Percentiles rank a stretch among this genome's conserved stretches.
Evolutionary conservation across 2,113 vertebrate genomes (phyloP).

Genomic region (Lipotes vexillifer): DNA sequence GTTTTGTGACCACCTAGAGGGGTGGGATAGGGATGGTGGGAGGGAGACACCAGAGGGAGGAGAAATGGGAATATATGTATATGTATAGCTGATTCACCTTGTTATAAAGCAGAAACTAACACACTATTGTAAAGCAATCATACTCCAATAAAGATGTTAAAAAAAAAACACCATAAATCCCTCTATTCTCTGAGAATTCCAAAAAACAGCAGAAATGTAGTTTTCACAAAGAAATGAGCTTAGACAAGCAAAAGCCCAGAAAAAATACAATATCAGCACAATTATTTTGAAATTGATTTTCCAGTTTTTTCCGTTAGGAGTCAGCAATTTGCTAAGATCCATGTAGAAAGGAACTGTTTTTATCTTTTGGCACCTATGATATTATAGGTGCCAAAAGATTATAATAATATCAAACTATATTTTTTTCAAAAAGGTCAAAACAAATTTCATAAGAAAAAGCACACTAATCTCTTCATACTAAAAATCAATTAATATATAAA

Average conservation of each 20-base stretch:
- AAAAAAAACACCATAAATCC: background rate
- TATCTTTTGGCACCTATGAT: background rate
- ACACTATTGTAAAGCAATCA: too few species aligned
- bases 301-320: background rate
- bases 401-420: background rate
- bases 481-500: conserved; percentile 9
- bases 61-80: too few species aligned
- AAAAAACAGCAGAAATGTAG: background rate
- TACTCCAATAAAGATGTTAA: too few species aligned
- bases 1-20: too few species aligned
- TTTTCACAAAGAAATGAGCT: conserved; percentile 25
- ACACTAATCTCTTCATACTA: background rate
- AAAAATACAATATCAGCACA: conserved; percentile 20
- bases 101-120: too few species aligned
- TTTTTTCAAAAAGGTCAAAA: background rate
- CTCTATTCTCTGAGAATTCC: background rate
- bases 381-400: background rate
- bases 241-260: conserved; percentile 7
- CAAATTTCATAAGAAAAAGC: background rate
- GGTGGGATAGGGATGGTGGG: too few species aligned
- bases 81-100: too few species aligned
- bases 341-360: background rate
- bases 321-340: background rate
- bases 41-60: too few species aligned
- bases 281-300: conserved; percentile 16